Conservation (phyloP, 2,888 invertebrate genomes). For the Baccha elongata region DNA sequence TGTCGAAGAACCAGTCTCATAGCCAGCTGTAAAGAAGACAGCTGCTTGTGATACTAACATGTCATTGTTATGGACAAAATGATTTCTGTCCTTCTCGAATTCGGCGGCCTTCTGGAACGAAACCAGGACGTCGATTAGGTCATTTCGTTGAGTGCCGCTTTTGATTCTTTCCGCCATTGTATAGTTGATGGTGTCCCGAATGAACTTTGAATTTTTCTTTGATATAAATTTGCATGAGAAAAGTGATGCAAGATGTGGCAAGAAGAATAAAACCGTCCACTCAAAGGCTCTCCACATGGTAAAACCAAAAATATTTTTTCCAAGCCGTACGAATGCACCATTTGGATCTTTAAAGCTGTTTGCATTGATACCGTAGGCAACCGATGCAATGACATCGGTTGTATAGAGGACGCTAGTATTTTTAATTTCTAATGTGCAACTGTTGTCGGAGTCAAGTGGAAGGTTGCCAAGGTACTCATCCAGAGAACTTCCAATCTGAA, state of each 20-base stretch:
- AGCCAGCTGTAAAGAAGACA: constrained; percentile 80
- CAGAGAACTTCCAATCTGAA: constrained; percentile 77
- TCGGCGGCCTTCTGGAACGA: constrained; percentile 78
- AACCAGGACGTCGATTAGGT: constrained; percentile 83
- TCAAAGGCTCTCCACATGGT: constrained; percentile 75
- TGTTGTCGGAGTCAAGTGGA: constrained; percentile 74
- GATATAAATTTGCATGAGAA: constrained; percentile 78
- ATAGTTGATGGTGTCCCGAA: constrained; percentile 80
- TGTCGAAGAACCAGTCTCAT: constrained; percentile 81
- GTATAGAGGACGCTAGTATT: constrained; percentile 79
- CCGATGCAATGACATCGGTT: constrained; percentile 83
- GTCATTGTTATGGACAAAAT: constrained; percentile 76
- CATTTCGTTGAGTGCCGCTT: constrained; percentile 81
- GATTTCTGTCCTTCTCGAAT: constrained; percentile 72
- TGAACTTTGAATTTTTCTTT: constrained; percentile 77
- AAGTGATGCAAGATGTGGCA: constrained; percentile 77
- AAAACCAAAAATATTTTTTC: constrained; percentile 78
- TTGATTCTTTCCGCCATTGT: constrained; percentile 82
- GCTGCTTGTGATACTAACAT: constrained; percentile 80
- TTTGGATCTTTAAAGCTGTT: constrained; percentile 82
- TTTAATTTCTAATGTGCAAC: constrained; percentile 78
- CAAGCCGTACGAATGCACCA: constrained; percentile 81
- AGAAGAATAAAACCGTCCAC: constrained; percentile 78
- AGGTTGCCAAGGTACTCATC: constrained; percentile 74
- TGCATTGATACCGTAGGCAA: constrained; percentile 82